A percentile compares a stretch with the other conserved stretches of the same genome.
phyloP scores from a whole-genome alignment of 2,797 vertebrate genomes.

The Trematomus bernacchii region DNA sequence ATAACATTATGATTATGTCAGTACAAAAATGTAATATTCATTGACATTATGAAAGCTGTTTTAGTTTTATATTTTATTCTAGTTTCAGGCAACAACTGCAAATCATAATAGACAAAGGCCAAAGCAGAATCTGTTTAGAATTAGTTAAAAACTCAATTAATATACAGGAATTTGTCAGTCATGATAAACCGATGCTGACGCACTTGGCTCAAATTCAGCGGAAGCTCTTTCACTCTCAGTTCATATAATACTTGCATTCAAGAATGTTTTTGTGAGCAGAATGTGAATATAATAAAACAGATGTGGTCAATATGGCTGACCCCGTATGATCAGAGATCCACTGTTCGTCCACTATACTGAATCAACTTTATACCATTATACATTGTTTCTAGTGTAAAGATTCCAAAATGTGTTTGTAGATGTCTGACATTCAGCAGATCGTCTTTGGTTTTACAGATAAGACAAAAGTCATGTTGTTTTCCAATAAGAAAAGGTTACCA shows the following conservation, averaged over 20 bases:
- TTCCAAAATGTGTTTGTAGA: neutral
- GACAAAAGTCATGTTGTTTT: too few relatives aligned
- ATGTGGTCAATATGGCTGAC: slow-evolving; percentile 8
- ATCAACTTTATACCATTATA: neutral
- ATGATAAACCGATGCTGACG: slow-evolving; percentile 23
- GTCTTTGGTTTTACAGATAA: neutral
- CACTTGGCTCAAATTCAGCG: slow-evolving; percentile 20
- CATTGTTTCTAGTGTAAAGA: too few relatives aligned
- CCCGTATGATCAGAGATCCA: neutral
- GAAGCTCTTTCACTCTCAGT: neutral
- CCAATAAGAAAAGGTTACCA: too few relatives aligned
- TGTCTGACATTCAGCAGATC: neutral
- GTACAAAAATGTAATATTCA: slow-evolving; percentile 50
- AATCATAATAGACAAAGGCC: slow-evolving; percentile 31
- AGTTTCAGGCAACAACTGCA: slow-evolving; percentile 54
- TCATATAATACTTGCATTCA: slow-evolving; percentile 3
- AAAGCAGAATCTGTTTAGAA: slow-evolving; percentile 47
- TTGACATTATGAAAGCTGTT: slow-evolving; percentile 38
- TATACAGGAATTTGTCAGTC: slow-evolving; percentile 29
- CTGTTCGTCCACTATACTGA: neutral
- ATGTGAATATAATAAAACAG: slow-evolving; percentile 7
- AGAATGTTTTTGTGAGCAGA: neutral
- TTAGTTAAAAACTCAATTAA: slow-evolving; percentile 54
- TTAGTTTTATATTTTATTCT: slow-evolving; percentile 39
- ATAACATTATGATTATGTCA: slow-evolving; percentile 45